Conservation (phyloP, 35 echinoderm and acorn worm species). For the Lytechinus variegatus region DNA sequence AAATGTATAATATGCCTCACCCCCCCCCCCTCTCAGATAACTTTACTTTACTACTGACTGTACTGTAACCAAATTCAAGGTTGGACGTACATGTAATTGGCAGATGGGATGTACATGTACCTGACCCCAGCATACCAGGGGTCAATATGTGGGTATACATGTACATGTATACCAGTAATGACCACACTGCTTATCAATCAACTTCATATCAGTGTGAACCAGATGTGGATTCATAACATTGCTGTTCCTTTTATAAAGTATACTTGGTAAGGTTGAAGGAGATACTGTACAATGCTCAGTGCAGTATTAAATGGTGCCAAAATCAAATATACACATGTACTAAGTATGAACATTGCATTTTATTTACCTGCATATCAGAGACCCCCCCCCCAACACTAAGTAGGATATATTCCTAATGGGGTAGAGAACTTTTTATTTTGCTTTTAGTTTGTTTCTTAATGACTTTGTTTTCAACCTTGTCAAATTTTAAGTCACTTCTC, state of each 20-base stretch:
- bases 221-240: not conserved
- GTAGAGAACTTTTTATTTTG: too few species aligned
- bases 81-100: not conserved
- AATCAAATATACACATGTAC: not conserved
- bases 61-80: not conserved
- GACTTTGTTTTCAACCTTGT: too few species aligned
- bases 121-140: not conserved
- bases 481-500: too few species aligned
- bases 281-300: not conserved
- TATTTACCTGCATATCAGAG: too few species aligned
- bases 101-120: not conserved
- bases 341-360: too few species aligned
- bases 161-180: not conserved
- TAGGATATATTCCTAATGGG: too few species aligned
- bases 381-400: too few species aligned
- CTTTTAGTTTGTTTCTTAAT: too few species aligned
- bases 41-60: not conserved
- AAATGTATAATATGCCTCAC: not conserved
- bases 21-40: not conserved
- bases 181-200: not conserved
- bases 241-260: not conserved
- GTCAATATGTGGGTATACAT: constrained; percentile 8
- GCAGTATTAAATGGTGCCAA: too few species aligned
- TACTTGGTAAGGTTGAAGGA: too few species aligned
- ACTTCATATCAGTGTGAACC: not conserved